Base-by-base conservation (phyloP, 2,888 invertebrate species). In the Leucozona laternaria region DNA sequence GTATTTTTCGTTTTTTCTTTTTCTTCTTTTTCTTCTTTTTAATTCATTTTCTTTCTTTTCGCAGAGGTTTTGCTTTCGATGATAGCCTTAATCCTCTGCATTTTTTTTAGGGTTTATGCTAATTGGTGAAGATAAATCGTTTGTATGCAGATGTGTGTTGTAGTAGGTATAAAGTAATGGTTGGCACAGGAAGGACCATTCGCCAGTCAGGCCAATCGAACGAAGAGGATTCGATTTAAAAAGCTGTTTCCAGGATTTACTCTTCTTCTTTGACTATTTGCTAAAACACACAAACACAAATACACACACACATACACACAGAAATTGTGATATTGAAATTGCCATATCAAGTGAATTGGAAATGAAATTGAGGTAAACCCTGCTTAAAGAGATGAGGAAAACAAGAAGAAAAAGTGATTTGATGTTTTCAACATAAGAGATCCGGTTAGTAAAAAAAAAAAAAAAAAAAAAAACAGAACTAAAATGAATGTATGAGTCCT, bases 71-170 rank as follows among this genome's bases (percentile, higher is more conserved):
- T 72, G 43, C 58, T 64, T 50, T 62, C 81, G 86, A 75, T 81
- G 86, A 82, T 86, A 82, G 73, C 86, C 82, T 37, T 79, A 86
- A 82, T 86, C 86, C 82, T 71, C 45, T 75, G 86, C 78, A 86
- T 64, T 82, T 79, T 53, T 28, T 53, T 53, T 40, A 71, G 57
- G 43, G 78, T 57, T 75, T 86, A 86, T 86, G 82, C 78, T 86
- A 86, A 86, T 86, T 86, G 86, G 82, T 70, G 73, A 81, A 73
- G 81, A 85, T 85, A 85, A 85, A 85, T 85, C 85, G 85, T 86
- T 86, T 86, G 75, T 75, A 79, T 86, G 86, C 82, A 82, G 78
- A 82, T 86, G 81, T 73, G 50, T 70, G 48, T 62, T 53, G 75
- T 37, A 37, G 4, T 40, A 77, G 53, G n/a, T n/a, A n/a, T 66